Conservation (phyloP, 2,113 vertebrate genomes). For the Mustela nigripes region DNA sequence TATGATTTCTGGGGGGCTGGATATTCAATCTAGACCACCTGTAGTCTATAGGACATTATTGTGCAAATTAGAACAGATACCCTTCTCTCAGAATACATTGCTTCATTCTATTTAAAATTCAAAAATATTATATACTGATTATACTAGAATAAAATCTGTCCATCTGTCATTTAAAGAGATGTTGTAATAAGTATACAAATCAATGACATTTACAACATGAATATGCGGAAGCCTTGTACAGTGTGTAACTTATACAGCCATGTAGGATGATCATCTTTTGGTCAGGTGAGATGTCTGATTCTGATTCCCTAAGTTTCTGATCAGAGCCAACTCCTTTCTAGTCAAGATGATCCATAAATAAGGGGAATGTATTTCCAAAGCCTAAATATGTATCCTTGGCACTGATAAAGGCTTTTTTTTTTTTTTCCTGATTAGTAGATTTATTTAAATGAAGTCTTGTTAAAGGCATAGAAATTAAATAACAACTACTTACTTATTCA, state of each 20-base stretch:
- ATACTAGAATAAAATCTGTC: neutral
- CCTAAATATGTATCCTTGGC: neutral
- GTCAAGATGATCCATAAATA: conserved; percentile 3
- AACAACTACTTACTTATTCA: conserved; percentile 48
- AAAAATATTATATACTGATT: neutral
- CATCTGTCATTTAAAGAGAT: neutral
- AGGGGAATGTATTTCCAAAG: neutral
- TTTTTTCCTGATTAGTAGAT: neutral
- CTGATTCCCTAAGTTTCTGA: neutral
- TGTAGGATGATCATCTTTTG: neutral
- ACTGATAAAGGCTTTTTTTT: neutral
- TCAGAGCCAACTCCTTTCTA: neutral
- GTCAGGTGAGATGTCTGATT: neutral
- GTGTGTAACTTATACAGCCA: neutral
- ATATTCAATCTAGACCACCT: neutral
- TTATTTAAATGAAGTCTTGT: conserved; percentile 25
- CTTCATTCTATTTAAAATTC: conserved; percentile 19
- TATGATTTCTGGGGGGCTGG: neutral
- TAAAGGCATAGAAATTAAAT: conserved; percentile 55
- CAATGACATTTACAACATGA: neutral
- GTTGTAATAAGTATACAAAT: neutral
- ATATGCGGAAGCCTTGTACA: neutral
- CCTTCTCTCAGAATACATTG: neutral
- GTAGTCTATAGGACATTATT: neutral
- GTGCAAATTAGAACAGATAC: neutral